Evolutionary conservation across 1,140 invertebrate genomes (phyloP), one percentile per base, ranked within the genome.

Genomic region (Drosophila nebulosa): DNA sequence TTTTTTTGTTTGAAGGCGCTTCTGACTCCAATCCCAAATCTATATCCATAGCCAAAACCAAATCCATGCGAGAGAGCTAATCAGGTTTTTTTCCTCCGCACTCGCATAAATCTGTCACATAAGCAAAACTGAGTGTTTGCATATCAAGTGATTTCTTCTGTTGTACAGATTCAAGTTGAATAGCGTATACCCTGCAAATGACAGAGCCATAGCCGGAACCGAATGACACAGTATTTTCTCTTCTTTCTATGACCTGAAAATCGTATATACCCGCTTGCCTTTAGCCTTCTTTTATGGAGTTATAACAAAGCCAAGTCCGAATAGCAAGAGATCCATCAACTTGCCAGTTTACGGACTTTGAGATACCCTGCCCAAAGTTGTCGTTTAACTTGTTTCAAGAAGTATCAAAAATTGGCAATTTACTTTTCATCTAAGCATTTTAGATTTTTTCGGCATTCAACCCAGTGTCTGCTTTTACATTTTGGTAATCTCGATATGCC

Each of bases 91-190:
- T 69, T 9, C 42, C n/a, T 35, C 16, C 26, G 21, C 26, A 51
- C 39, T 46, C 39, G 39, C 39, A 46, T 46, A 46, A 46, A 46
- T 46, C 39, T 46, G 39, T 46, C 39, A 46, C 39, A 46, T 21
- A 46, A 5, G 39, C 39, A 10, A 46, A 46, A 46, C 21, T 46
- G 39, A 46, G 16, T 51, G 36, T 64, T 27, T 68, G 71, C 71
- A 84, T 84, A 84, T 76, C 79, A 79, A 84, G 67, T 76, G 74
- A 70, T 65, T 72, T 64, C 62, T 61, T 56, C 52, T 21, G n/a
- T 2, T 24, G 24, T 36, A n/a, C 6, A 12, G 7, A 1, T 46
- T 46, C 30, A 5, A 21, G 39, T 46, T 46, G 9, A 18, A 18
- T 46, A 9, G 6, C 6, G 2, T 14, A 46, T 18, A 18, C 39